Evolutionary conservation across 2,113 vertebrate genomes (phyloP), one percentile per base, ranked within the genome.

Genomic region (Thalassarche chlororhynchos): DNA sequence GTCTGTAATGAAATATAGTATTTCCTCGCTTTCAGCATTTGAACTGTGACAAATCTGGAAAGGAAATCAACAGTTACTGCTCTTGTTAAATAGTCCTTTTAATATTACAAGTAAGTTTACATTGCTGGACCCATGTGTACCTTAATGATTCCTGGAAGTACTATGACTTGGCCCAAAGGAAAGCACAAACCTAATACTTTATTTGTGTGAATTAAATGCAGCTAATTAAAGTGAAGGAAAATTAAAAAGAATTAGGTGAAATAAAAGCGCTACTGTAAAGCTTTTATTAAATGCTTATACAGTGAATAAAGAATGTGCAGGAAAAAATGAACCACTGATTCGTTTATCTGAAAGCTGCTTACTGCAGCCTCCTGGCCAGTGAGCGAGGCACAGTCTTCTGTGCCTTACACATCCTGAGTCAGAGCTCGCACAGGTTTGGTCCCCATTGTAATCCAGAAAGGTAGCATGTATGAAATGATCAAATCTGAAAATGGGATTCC

Each of bases 81-180:
- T 97, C 89, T 95, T 69, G 49, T 92, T 96, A 97, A 97, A 95
- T 55, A 97, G 93, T 93, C 81, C 54, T 96, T 96, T 92, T 95
- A 93, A 95, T 96, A 97, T 92, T 93, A 79, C 81, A 91, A 93
- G 90, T 84, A 75, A 94, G 83, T 92, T 94, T 94, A 87, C 94
- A 94, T 64, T 96, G 70, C 89, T 69, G 58, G 87, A 86, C 89
- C 66, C 93, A 77, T 65, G 87, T 95, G 94, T 96, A 91, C 93
- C 88, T 93, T 95, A 96, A 97, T 76, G 87, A 91, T 89, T 96
- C 84, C 96, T 97, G 89, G 84, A 96, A 91, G 91, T 60, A 16
- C 16, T 25, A 91, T 79, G 84, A 95, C 93, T 95, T 89, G 91
- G 93, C 97, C 96, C 93, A 96, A 58, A 97, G 96, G 94, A 96